Percentiles rank a stretch among this genome's conserved stretches.
Evolutionary conservation across 2,797 vertebrate species (phyloP).

Genomic region (Bovichtus variegatus): DNA sequence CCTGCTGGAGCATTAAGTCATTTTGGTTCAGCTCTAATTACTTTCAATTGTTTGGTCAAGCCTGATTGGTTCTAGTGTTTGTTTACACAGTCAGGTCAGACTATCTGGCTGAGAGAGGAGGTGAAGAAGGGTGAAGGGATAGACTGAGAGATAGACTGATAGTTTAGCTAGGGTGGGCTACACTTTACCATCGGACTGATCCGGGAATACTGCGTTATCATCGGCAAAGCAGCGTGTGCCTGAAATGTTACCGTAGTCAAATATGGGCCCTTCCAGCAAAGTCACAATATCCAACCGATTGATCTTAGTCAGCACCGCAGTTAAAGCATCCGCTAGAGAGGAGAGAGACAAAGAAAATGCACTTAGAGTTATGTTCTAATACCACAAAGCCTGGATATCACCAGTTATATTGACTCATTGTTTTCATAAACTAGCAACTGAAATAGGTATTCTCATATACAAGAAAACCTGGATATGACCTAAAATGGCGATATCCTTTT

Average conservation of each 20-base stretch:
- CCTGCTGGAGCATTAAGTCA: slow-evolving; percentile 24
- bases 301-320: slow-evolving; percentile 97
- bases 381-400: background rate
- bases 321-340: slow-evolving; percentile 97
- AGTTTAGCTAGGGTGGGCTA: slow-evolving; percentile 89
- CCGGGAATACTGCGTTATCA: slow-evolving; percentile 97
- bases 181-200: slow-evolving; percentile 97
- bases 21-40: slow-evolving; percentile 33
- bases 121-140: slow-evolving; percentile 84
- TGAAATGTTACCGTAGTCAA: slow-evolving; percentile 99
- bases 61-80: slow-evolving; percentile 67
- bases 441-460: background rate
- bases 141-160: slow-evolving; percentile 83
- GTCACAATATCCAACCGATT: slow-evolving; percentile 99
- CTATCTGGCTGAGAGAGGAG: slow-evolving; percentile 79
- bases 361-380: background rate
- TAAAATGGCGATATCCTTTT: background rate
- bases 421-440: background rate
- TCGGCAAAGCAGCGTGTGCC: slow-evolving; percentile 99
- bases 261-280: slow-evolving; percentile 99
- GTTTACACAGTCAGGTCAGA: slow-evolving; percentile 64
- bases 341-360: slow-evolving; percentile 47
- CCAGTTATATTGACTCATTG: background rate
- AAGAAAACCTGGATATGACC: background rate
- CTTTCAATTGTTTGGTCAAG: slow-evolving; percentile 34